Conservation (phyloP, 2,797 vertebrate genomes). For the Luscinia luscinia region DNA sequence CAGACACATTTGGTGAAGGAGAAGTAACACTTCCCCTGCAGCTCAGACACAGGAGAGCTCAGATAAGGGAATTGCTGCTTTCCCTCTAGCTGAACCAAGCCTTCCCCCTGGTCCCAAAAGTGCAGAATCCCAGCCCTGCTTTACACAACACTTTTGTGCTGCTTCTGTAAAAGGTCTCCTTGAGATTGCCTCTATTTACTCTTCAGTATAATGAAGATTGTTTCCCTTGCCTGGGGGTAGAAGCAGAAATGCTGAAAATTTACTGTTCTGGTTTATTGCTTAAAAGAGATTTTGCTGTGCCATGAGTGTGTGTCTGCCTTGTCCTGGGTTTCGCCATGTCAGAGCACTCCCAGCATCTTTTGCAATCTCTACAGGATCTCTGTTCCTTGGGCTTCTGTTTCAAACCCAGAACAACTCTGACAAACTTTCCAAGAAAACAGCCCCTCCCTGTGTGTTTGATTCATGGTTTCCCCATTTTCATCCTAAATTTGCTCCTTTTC, state of each 20-base stretch:
- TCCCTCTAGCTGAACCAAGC: accelerated
- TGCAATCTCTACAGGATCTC: neutral
- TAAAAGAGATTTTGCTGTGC: neutral
- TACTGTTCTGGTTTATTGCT: neutral
- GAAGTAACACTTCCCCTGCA: neutral
- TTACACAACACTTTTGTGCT: neutral
- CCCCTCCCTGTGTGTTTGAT: neutral
- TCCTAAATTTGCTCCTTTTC: neutral
- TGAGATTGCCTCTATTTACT: slow-evolving; percentile 19
- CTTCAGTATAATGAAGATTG: neutral
- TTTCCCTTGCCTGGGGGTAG: neutral
- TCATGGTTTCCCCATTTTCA: neutral
- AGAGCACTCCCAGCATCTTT: neutral
- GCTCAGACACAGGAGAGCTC: neutral
- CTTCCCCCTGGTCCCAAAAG: neutral
- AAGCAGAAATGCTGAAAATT: slow-evolving; percentile 19
- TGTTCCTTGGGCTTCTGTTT: neutral
- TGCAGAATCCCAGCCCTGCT: neutral
- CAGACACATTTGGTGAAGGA: neutral
- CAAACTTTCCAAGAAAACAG: neutral
- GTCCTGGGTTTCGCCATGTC: slow-evolving; percentile 12
- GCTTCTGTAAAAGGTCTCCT: neutral
- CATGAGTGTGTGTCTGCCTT: neutral
- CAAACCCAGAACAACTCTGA: neutral
- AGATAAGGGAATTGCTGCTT: neutral